Percentiles rank a stretch among this genome's conserved stretches.
phyloP scores from a whole-genome alignment of 1,140 invertebrate species.

The Diabrotica undecimpunctata region DNA sequence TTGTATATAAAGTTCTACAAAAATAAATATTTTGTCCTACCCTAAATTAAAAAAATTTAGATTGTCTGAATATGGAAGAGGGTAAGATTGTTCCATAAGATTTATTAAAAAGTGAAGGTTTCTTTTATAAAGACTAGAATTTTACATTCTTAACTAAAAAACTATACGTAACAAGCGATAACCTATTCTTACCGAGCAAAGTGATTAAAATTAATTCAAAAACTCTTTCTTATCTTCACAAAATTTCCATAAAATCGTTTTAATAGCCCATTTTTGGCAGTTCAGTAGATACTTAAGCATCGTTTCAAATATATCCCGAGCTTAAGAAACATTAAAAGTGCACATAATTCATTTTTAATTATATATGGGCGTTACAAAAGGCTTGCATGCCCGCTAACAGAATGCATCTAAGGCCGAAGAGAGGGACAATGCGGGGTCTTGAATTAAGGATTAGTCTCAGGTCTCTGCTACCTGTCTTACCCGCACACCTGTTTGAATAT shows the following conservation, averaged over 20 bases:
- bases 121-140: too few species aligned
- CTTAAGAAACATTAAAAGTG: neutral
- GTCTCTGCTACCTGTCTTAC: neutral
- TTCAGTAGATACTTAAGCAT: neutral
- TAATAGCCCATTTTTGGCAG: neutral
- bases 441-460: conserved; percentile 2
- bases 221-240: neutral
- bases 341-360: conserved; percentile 1
- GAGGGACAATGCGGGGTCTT: neutral
- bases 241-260: conserved; percentile 1
- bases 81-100: too few species aligned
- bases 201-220: neutral
- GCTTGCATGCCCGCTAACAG: neutral
- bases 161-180: too few species aligned
- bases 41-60: too few species aligned
- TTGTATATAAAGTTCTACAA: too few species aligned
- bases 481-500: conserved; percentile 1
- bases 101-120: too few species aligned
- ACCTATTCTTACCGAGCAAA: too few species aligned
- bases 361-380: neutral
- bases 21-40: too few species aligned
- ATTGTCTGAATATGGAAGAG: too few species aligned
- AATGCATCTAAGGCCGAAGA: neutral
- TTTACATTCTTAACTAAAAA: too few species aligned
- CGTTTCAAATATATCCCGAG: neutral